Conservation (phyloP, 2,888 invertebrate genomes). For the Drosophila flavopinicola region DNA sequence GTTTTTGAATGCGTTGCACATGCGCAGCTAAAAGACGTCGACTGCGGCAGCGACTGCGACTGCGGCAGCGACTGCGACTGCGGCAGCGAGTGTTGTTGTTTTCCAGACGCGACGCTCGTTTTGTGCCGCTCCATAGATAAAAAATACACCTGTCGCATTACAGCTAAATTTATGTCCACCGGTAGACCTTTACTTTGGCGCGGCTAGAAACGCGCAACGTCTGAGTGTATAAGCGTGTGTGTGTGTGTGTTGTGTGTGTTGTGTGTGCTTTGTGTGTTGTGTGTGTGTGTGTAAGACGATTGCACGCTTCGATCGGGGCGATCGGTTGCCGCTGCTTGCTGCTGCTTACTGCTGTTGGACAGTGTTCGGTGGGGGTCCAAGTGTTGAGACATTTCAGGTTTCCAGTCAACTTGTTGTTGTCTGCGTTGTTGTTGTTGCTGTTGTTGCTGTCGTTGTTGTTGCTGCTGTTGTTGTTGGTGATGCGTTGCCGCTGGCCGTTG, state of each 20-base stretch:
- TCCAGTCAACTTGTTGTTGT: slow-evolving; percentile 63
- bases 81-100: slow-evolving; percentile 15
- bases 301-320: slow-evolving; percentile 79
- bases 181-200: slow-evolving; percentile 83
- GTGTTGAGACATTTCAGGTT: slow-evolving; percentile 80
- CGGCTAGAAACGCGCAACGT: slow-evolving; percentile 76
- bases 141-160: slow-evolving; percentile 84
- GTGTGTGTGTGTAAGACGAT: slow-evolving; percentile 59
- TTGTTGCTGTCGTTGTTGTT: slow-evolving; percentile 30
- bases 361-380: slow-evolving; percentile 78
- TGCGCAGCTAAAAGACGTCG: slow-evolving; percentile 54
- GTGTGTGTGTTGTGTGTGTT: slow-evolving; percentile 24
- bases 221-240: slow-evolving; percentile 18
- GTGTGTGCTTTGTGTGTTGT: slow-evolving; percentile 16
- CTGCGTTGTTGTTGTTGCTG: slow-evolving; percentile 14
- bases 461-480: slow-evolving; percentile 55
- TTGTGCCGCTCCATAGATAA: slow-evolving; percentile 79
- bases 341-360: slow-evolving; percentile 25
- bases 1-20: slow-evolving; percentile 74
- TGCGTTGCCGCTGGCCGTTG: slow-evolving; percentile 80
- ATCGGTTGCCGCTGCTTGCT: slow-evolving; percentile 59
- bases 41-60: slow-evolving; percentile 7
- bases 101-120: slow-evolving; percentile 51
- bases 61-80: slow-evolving; percentile 20
- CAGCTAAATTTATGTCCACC: slow-evolving; percentile 83